Conservation (phyloP, 2,113 vertebrate species). For the Triplophysa dalaica region DNA sequence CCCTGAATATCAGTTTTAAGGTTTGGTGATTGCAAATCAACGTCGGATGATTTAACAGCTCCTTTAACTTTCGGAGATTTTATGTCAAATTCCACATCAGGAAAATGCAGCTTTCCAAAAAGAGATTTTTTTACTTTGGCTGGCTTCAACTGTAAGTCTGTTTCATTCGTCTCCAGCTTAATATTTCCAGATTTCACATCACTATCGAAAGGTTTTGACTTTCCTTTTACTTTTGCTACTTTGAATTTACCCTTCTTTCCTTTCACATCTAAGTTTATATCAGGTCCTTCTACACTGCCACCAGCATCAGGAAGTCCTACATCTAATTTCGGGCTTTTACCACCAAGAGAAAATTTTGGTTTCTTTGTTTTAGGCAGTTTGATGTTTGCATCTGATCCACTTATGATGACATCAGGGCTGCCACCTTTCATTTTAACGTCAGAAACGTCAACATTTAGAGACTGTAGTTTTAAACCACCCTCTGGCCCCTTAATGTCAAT, state of each 20-base stretch:
- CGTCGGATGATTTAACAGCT: constrained; percentile 65
- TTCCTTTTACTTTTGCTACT: constrained; percentile 88
- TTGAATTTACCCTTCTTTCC: constrained; percentile 92
- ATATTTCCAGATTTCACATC: constrained; percentile 69
- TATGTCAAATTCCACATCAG: constrained; percentile 91
- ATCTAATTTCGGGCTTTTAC: constrained; percentile 74
- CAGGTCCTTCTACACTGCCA: constrained; percentile 74
- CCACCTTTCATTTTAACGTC: neutral
- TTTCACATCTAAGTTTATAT: constrained; percentile 70
- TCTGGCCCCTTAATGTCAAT: constrained; percentile 11
- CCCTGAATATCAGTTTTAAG: constrained; percentile 56
- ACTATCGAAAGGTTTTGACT: constrained; percentile 68
- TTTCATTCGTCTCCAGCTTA: constrained; percentile 58
- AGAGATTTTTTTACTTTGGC: constrained; percentile 82
- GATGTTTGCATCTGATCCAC: constrained; percentile 58
- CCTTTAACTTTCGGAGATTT: constrained; percentile 81
- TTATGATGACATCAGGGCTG: constrained; percentile 29
- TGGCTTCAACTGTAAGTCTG: constrained; percentile 69
- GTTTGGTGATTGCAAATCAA: constrained; percentile 63
- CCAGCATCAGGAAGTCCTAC: constrained; percentile 71
- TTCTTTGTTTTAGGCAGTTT: constrained; percentile 77
- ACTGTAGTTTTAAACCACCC: constrained; percentile 48
- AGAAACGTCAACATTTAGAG: constrained; percentile 45
- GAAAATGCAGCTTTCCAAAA: constrained; percentile 90
- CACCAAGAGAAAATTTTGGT: constrained; percentile 67